Conservation (phyloP, 2,888 invertebrate genomes). For the Micoletzkya japonica region DNA sequence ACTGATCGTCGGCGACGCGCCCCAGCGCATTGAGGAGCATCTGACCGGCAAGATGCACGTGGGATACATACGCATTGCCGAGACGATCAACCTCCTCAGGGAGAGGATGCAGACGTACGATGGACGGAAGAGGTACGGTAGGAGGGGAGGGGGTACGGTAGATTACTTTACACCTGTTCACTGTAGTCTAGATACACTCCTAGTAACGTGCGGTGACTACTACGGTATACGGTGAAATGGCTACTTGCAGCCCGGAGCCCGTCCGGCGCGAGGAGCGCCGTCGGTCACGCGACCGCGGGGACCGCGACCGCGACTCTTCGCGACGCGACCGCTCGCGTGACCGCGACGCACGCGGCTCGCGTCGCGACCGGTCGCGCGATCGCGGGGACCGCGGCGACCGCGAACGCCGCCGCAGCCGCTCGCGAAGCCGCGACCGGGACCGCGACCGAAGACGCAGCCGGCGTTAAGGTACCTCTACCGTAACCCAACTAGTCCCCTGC, state of each 20-base stretch:
- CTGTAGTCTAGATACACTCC: no score
- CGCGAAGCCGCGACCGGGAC: neutral
- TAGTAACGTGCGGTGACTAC: no score
- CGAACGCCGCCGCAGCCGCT: neutral
- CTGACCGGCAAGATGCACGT: conserved; percentile 93
- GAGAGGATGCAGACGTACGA: conserved; percentile 13
- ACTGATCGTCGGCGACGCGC: conserved; percentile 97
- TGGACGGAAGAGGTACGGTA: conserved; percentile 15
- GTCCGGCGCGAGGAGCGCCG: neutral
- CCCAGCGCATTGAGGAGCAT: conserved; percentile 95
- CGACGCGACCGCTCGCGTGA: conserved; percentile 6
- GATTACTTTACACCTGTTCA: no score
- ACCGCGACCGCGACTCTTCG: neutral
- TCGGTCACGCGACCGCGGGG: neutral
- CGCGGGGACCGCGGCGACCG: neutral
- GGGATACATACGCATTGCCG: conserved; percentile 68
- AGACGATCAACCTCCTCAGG: conserved; percentile 33
- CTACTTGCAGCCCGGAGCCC: neutral
- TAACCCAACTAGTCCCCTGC: neutral
- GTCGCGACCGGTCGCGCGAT: neutral
- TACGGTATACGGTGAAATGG: neutral
- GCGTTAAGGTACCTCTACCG: neutral
- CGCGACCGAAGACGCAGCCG: neutral
- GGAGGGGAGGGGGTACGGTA: neutral
- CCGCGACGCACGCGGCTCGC: neutral